A percentile compares a stretch with the other conserved stretches of the same genome.
Evolutionary conservation across 2,113 vertebrate genomes (phyloP).

Genomic region (Trematomus loennbergii): DNA sequence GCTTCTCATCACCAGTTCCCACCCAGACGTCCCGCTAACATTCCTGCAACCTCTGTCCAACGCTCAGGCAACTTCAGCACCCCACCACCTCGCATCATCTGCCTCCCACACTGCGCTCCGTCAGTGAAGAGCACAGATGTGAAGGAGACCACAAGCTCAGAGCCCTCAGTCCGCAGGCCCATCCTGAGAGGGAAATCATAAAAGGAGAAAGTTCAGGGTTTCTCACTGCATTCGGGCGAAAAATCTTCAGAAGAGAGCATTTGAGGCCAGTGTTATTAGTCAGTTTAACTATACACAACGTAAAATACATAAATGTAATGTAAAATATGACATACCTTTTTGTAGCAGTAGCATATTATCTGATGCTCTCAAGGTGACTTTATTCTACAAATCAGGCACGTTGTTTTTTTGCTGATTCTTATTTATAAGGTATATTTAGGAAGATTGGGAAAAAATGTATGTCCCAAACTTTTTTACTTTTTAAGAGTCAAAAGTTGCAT

Average conservation of each 20-base stretch:
- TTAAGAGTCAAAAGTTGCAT: conserved; percentile 12
- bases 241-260: conserved; percentile 42
- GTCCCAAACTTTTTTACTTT: neutral
- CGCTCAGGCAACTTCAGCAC: conserved; percentile 62
- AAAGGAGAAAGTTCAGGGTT: conserved; percentile 43
- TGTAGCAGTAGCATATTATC: neutral
- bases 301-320: neutral
- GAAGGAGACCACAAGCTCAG: conserved; percentile 56
- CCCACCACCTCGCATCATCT: conserved; percentile 46
- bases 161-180: conserved; percentile 63
- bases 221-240: conserved; percentile 34
- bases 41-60: conserved; percentile 69
- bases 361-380: neutral
- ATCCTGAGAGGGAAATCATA: conserved; percentile 55
- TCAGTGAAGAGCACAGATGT: conserved; percentile 65
- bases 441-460: neutral
- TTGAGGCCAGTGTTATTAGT: conserved; percentile 33
- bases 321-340: too few species aligned
- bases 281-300: neutral
- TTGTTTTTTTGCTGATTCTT: neutral
- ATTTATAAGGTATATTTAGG: too few species aligned
- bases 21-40: conserved; percentile 61
- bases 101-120: conserved; percentile 50
- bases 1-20: conserved; percentile 67
- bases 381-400: neutral